Base-by-base conservation (phyloP, 1,140 invertebrate species). In the Cyclina sinensis region DNA sequence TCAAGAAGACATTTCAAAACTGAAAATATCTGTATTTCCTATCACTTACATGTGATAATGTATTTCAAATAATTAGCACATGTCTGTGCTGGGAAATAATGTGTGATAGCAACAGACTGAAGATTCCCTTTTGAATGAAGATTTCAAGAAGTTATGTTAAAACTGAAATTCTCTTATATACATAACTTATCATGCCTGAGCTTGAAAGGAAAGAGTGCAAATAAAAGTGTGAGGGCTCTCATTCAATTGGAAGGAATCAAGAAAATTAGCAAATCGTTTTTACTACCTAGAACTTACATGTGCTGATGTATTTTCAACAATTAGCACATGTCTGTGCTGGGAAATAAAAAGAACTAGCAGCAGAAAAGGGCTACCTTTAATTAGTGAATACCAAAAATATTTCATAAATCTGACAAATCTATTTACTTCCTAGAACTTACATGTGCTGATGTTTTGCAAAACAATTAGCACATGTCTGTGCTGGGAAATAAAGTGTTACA, bases 321-420 rank as follows among this genome's bases (percentile, higher is more conserved):
- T 80, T 46, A 76, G 73, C 73, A 74, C 70, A 76, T 76, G 73
- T 39, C 76, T 80, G 76, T 80, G 48, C 76, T 43, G 70, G 70
- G 39, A 46, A 43, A 39, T 46, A 74, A 46, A 7, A 37, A 39
- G 21, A 5, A 16, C 2, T 54, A 18, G 51, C 51, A 54, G 51
- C 51, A 54, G 21, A 43, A 43, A 4, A 43, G 43, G 14, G 43
- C 43, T 7, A n/a, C n/a, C n/a, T n/a, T n/a, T n/a, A n/a, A n/a
- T n/a, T n/a, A n/a, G n/a, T n/a, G n/a, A n/a, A n/a, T n/a, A n/a
- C n/a, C n/a, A n/a, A n/a, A n/a, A n/a, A n/a, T n/a, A n/a, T n/a
- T n/a, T n/a, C n/a, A n/a, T n/a, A n/a, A n/a, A n/a, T n/a, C n/a
- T n/a, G n/a, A n/a, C n/a, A 46, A 3, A 18, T n/a, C 73, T 21